Base-by-base conservation (phyloP, 2,113 vertebrate species). In the Rhinoderma darwinii region DNA sequence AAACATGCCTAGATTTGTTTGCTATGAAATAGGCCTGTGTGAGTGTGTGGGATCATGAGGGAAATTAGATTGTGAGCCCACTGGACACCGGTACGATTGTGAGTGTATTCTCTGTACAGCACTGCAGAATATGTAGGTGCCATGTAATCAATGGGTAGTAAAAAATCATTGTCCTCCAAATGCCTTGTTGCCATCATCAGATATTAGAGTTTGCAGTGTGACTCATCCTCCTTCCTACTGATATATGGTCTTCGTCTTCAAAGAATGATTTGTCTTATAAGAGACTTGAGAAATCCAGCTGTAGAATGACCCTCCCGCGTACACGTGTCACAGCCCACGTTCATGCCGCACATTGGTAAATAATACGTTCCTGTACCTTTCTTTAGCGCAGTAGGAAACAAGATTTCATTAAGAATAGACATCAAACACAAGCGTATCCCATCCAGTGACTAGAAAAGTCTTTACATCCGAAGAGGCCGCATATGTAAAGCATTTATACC, bases 401-500 rank as follows among this genome's bases (percentile, higher is more conserved):
- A 39, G 76, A 43, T 61, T 41, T 81, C 35, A 63, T 32, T 1
- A 12, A 43, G 54, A 41, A 27, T 20, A 25, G 10, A 44, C 50
- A 63, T 81, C 54, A 61, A 63, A 63, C 51, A 41, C 12, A 6
- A 39, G 14, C 35, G 35, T 35, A 11, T 61, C 78, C 20, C 20
- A 39, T 30, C 56, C 4, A 44, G 37, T n/a, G 35, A 81, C 61
- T 61, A 41, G 22, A 79, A 61, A 81, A 12, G 37, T 22, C 37
- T 25, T 59, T 59, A 59, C 39, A 59, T n/a, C 35, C 14, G n/a
- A 63, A 82, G 79, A 63, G 51, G 25, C 39, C 41, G 37, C 79
- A 66, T 66, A 44, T 82, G 59, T 82, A 39, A 61, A 41, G 54
- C 78, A 61, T 81, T 81, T 61, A 59, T 81, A 39, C 35, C 32